phyloP scores from a whole-genome alignment of 2,888 invertebrate genomes.

The Catocala sponsa region DNA sequence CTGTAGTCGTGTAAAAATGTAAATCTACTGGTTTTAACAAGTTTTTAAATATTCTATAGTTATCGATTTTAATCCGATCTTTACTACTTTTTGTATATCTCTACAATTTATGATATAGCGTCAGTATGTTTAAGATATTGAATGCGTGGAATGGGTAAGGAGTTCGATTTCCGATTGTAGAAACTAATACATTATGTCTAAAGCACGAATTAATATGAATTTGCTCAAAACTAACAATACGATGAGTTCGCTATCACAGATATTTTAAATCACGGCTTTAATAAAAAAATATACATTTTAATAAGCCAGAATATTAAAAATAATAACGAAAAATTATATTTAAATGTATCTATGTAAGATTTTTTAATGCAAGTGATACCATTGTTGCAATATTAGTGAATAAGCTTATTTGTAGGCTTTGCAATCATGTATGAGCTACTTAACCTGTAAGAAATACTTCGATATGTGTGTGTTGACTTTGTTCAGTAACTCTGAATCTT shows the following conservation, averaged over 20 bases:
- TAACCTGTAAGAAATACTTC: slow-evolving; percentile 49
- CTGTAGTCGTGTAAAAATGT: slow-evolving; percentile 74
- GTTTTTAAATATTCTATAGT: slow-evolving; percentile 40
- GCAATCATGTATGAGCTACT: slow-evolving; percentile 64
- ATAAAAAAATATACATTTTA: slow-evolving; percentile 9
- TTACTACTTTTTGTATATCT: slow-evolving; percentile 47
- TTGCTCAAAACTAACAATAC: slow-evolving; percentile 28
- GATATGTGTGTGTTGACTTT: slow-evolving; percentile 53
- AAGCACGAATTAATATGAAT: slow-evolving; percentile 12
- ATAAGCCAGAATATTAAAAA: slow-evolving; percentile 25
- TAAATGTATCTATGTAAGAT: slow-evolving; percentile 48
- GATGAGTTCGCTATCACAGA: background rate
- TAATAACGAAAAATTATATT: slow-evolving; percentile 42
- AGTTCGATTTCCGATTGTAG: background rate
- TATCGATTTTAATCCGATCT: slow-evolving; percentile 44
- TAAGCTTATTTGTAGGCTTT: slow-evolving; percentile 72
- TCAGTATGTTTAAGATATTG: slow-evolving; percentile 12
- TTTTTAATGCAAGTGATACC: slow-evolving; percentile 82
- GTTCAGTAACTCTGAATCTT: slow-evolving; percentile 59
- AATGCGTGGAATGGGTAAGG: background rate
- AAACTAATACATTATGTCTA: background rate
- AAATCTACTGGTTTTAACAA: slow-evolving; percentile 63
- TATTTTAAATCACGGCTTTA: slow-evolving; percentile 16
- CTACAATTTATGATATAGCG: slow-evolving; percentile 31
- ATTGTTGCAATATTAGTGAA: slow-evolving; percentile 85